Evolutionary conservation across 2,113 vertebrate genomes (phyloP).

Genomic region (Silurus glanis): DNA sequence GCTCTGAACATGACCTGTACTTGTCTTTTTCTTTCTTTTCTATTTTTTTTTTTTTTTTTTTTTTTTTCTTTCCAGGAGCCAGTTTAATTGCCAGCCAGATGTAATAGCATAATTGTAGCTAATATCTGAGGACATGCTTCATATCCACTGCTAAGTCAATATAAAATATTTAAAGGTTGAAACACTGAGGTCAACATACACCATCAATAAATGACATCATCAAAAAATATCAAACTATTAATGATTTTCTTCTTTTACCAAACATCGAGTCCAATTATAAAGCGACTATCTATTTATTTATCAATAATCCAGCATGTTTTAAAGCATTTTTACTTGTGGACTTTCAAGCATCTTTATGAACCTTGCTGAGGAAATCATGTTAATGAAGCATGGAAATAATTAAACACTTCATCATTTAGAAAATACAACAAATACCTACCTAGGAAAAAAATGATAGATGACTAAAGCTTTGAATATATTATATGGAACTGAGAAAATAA

Average conservation of each 20-base stretch:
- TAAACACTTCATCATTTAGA: conserved; percentile 45
- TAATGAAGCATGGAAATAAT: conserved; percentile 12
- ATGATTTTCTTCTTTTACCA: not conserved
- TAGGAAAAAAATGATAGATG: conserved; percentile 39
- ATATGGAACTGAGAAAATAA: conserved; percentile 11
- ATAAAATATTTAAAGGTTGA: not conserved
- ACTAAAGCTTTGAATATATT: not conserved
- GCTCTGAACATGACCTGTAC: not conserved
- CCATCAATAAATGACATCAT: not conserved
- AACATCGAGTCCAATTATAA: not conserved
- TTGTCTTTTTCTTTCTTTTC: not conserved
- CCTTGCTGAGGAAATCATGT: not conserved
- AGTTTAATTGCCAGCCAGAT: not conserved
- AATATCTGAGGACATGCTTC: not conserved
- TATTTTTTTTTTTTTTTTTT: not conserved
- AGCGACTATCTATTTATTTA: not conserved
- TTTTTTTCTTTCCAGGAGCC: not conserved
- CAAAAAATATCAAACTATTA: not conserved
- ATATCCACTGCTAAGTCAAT: not conserved
- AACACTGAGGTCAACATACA: not conserved
- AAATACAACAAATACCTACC: conserved; percentile 19
- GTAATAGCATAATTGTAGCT: not conserved
- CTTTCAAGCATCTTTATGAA: not conserved
- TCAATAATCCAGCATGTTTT: not conserved
- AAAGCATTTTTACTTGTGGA: not conserved